A percentile compares a stretch with the other conserved stretches of the same genome.
These are phyloP conservation scores for Melanotaenia pygmaea DNA, from an alignment of 2,797 vertebrate species.

Conservation along the genomic window DNA sequence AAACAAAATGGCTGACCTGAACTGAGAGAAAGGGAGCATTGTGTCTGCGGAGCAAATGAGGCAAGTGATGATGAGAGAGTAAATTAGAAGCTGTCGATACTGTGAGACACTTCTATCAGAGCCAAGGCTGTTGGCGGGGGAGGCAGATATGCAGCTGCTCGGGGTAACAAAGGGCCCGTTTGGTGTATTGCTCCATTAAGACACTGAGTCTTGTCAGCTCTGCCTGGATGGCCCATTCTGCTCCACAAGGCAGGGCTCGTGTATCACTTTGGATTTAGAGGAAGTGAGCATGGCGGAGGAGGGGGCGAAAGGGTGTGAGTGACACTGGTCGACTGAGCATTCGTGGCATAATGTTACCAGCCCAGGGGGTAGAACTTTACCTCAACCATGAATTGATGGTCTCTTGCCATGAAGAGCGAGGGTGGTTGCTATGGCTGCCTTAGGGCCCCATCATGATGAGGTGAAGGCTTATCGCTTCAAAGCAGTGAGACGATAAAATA, in stretches of 20 bases:
- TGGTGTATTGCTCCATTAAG: constrained; percentile 80
- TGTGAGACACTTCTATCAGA: constrained; percentile 78
- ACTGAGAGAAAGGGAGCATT: constrained; percentile 76
- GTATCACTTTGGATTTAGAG: constrained; percentile 73
- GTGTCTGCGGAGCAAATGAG: constrained; percentile 77
- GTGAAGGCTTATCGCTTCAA: constrained; percentile 72
- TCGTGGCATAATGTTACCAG: constrained; percentile 75
- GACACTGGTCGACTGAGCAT: constrained; percentile 79
- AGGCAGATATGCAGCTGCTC: constrained; percentile 76
- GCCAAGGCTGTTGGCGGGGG: constrained; percentile 74
- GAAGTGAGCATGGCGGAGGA: constrained; percentile 64
- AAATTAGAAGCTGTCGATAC: constrained; percentile 81
- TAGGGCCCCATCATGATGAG: constrained; percentile 60
- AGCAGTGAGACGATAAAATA: constrained; percentile 61
- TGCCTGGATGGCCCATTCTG: constrained; percentile 73
- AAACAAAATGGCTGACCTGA: constrained; percentile 78
- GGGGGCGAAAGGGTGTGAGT: constrained; percentile 69
- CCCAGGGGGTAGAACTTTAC: constrained; percentile 74
- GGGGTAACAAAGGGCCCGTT: constrained; percentile 72
- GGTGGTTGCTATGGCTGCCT: constrained; percentile 61
- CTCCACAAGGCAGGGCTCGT: constrained; percentile 73
- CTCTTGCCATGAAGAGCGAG: constrained; percentile 69
- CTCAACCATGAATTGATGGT: constrained; percentile 80
- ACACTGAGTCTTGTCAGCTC: constrained; percentile 80
- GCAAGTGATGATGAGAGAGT: constrained; percentile 83